Evolutionary conservation across 1,140 invertebrate genomes (phyloP), one percentile per base, ranked within the genome.

Genomic region (Oryzaephilus surinamensis): DNA sequence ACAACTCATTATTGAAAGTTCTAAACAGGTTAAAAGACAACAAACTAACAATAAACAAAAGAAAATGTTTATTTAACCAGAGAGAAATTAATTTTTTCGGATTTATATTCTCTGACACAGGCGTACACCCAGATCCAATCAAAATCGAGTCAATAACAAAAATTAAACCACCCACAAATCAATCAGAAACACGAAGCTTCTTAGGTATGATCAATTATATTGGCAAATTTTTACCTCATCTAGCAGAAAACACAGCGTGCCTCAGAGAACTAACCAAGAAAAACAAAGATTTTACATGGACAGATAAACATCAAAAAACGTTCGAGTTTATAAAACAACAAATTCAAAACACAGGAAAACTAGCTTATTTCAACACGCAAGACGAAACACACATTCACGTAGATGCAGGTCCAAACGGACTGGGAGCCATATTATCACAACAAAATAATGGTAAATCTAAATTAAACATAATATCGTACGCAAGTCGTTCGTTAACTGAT

Each of bases 401-500:
- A 19, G 32, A 41, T 32, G 32, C 32, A 18, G 32, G 32, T 16
- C 39, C 24, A 20, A 13, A 3, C 6, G 39, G 32, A 19, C n/a
- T 35, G 6, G 39, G 32, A 19, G 39, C 32, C 3, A 34, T 41
- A 1, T 13, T 34, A 21, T 41, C 39, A 1, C 39, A 41, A 41
- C 11, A 37, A 37, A 3, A 14, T 6, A n/a, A 38, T 32, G 21
- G 31, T 0, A 18, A 29, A 7, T 2, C 13, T 11, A 24, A 6
- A 24, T 5, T 21, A 3, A 17, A 15, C 29, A 41, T 41, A 3
- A 32, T 43, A 3, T 26, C 41, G 0, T 43, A 37, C 52, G 66
- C 59, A 0, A 73, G 69, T 11, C 47, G 63, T 20, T 59, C 64
- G 2, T 46, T 76, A 10, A 62, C 51, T 12, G 16, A 32, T 5